These are phyloP conservation scores for Cheilosia vulpina DNA, from an alignment of 2,888 invertebrate genomes.

Conservation along the genomic window DNA sequence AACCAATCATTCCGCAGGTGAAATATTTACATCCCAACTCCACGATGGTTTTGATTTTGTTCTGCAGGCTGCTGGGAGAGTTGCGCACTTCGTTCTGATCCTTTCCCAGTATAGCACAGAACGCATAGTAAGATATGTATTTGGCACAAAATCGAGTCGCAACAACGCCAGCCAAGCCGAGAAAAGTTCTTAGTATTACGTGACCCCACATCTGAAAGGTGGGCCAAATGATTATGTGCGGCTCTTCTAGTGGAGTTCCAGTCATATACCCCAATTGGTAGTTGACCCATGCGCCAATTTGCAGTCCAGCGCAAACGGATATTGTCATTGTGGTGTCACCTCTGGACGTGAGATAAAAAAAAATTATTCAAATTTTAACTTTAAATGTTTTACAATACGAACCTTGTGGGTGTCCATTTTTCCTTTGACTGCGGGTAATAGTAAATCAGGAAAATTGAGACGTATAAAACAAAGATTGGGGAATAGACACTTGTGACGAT, in stretches of 20 bases:
- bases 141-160: slow-evolving; percentile 89
- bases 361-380: not conserved
- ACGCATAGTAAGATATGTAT: slow-evolving; percentile 87
- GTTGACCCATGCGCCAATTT: slow-evolving; percentile 92
- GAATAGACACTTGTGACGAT: slow-evolving; percentile 88
- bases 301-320: slow-evolving; percentile 91
- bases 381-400: slow-evolving; percentile 64
- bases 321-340: slow-evolving; percentile 96
- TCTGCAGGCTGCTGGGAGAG: slow-evolving; percentile 87
- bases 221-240: slow-evolving; percentile 92
- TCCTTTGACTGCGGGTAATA: slow-evolving; percentile 91
- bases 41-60: slow-evolving; percentile 89
- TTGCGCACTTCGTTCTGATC: slow-evolving; percentile 88
- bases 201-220: slow-evolving; percentile 89
- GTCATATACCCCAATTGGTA: slow-evolving; percentile 90
- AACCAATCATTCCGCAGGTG: slow-evolving; percentile 91
- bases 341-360: slow-evolving; percentile 84
- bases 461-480: slow-evolving; percentile 86
- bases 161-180: slow-evolving; percentile 91
- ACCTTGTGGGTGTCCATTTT: slow-evolving; percentile 96
- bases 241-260: slow-evolving; percentile 87
- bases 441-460: slow-evolving; percentile 88
- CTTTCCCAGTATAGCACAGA: slow-evolving; percentile 88
- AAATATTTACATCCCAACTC: slow-evolving; percentile 94
- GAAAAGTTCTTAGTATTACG: slow-evolving; percentile 87